These are phyloP conservation scores for Perdita meconis DNA, from an alignment of 2,888 invertebrate species.

Conservation along the genomic window DNA sequence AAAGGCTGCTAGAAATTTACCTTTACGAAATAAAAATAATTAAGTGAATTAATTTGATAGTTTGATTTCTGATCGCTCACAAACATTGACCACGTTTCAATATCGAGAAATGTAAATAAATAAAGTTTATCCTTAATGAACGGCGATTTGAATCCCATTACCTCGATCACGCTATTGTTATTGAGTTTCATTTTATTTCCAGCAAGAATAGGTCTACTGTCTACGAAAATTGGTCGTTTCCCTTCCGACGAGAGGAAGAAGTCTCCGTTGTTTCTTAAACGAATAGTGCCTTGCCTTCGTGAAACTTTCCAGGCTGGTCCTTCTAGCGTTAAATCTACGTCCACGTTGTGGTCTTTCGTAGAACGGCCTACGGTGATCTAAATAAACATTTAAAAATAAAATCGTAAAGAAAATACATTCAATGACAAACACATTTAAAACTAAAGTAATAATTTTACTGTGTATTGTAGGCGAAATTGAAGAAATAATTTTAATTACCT, in stretches of 20 bases:
- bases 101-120: too few species aligned
- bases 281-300: slow-evolving; percentile 95
- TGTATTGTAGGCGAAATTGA: too few species aligned
- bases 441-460: slow-evolving; percentile 3
- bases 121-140: background rate
- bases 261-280: slow-evolving; percentile 95
- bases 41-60: background rate
- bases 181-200: slow-evolving; percentile 95
- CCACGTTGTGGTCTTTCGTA: slow-evolving; percentile 94
- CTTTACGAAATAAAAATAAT: too few species aligned
- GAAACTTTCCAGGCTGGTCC: slow-evolving; percentile 98
- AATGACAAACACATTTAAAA: too few species aligned
- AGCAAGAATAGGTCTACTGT: slow-evolving; percentile 94
- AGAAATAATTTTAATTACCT: slow-evolving; percentile 86
- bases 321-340: slow-evolving; percentile 96
- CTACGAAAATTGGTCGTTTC: slow-evolving; percentile 96
- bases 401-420: background rate
- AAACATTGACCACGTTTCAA: too few species aligned
- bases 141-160: slow-evolving; percentile 78
- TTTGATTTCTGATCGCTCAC: too few species aligned
- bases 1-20: too few species aligned
- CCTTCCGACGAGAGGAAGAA: slow-evolving; percentile 98
- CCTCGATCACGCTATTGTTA: slow-evolving; percentile 98
- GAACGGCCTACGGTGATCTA: slow-evolving; percentile 96
- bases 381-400: background rate